phyloP scores from a whole-genome alignment of 2,888 invertebrate genomes.

The Bellardia pandia region DNA sequence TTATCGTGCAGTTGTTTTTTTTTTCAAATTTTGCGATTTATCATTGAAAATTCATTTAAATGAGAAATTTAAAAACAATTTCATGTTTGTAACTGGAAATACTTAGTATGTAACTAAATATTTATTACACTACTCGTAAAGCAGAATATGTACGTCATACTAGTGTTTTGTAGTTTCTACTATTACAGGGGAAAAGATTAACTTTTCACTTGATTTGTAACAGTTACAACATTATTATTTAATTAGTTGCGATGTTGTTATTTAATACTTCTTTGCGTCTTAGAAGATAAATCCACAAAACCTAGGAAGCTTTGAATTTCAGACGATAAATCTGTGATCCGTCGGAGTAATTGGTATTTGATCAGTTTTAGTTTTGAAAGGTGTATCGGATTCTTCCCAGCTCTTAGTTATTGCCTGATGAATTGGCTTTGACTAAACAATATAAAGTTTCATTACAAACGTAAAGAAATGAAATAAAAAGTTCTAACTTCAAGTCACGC shows the following conservation, averaged over 20 bases:
- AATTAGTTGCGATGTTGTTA: too few relatives aligned
- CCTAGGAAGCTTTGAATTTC: too few relatives aligned
- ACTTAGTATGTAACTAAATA: slow-evolving; percentile 2
- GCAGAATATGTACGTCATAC: background rate
- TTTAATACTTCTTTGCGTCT: too few relatives aligned
- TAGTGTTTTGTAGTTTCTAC: background rate
- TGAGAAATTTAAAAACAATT: slow-evolving; percentile 32
- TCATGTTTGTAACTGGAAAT: background rate
- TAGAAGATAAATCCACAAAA: too few relatives aligned
- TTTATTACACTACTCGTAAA: background rate
- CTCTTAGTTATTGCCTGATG: background rate
- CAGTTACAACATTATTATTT: too few relatives aligned
- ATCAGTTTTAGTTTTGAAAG: background rate
- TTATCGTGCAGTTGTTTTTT: slow-evolving; percentile 11
- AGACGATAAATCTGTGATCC: too few relatives aligned
- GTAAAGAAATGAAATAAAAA: slow-evolving; percentile 15
- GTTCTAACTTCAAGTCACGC: slow-evolving; percentile 59
- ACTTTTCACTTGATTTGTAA: too few relatives aligned
- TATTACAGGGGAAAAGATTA: too few relatives aligned
- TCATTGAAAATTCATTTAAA: slow-evolving; percentile 30
- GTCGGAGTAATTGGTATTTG: too few relatives aligned
- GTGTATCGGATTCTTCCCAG: background rate
- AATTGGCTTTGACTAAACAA: background rate
- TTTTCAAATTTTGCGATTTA: slow-evolving; percentile 7
- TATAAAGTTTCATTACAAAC: background rate